These are phyloP conservation scores for Hirudo medicinalis DNA, from an alignment of 1,140 invertebrate species.

Conservation along the genomic window DNA sequence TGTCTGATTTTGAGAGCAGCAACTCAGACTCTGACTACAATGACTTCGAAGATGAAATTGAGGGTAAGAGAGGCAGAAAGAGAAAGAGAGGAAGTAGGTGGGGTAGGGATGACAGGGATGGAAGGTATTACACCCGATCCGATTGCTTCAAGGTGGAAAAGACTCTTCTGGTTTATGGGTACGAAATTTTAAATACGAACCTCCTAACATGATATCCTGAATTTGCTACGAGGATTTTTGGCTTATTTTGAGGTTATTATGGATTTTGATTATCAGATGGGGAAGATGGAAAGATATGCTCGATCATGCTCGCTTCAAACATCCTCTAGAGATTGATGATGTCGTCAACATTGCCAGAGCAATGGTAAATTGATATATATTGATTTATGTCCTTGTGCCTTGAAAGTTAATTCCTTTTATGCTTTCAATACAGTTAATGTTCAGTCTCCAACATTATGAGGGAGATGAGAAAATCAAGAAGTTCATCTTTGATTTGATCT, in stretches of 20 bases:
- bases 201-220: no score
- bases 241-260: no score
- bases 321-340: constrained; percentile 74
- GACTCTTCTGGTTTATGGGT: constrained; percentile 82
- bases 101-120: constrained; percentile 58
- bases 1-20: constrained; percentile 73
- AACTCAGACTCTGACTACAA: constrained; percentile 52
- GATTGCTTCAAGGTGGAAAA: constrained; percentile 65
- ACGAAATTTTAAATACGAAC: constrained; percentile 31
- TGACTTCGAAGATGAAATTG: constrained; percentile 63
- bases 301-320: constrained; percentile 73
- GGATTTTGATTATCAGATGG: constrained; percentile 53
- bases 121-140: constrained; percentile 40
- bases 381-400: neutral
- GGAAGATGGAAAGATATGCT: constrained; percentile 89
- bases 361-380: constrained; percentile 54
- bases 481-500: constrained; percentile 80
- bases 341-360: constrained; percentile 87
- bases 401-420: neutral
- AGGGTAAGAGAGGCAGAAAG: constrained; percentile 26
- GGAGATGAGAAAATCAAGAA: constrained; percentile 94
- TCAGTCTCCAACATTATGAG: constrained; percentile 84
- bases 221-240: no score
- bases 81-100: constrained; percentile 38
- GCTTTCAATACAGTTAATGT: constrained; percentile 60